Base-by-base conservation (phyloP, 1,140 invertebrate genomes). In the Streblospio benedicti region DNA sequence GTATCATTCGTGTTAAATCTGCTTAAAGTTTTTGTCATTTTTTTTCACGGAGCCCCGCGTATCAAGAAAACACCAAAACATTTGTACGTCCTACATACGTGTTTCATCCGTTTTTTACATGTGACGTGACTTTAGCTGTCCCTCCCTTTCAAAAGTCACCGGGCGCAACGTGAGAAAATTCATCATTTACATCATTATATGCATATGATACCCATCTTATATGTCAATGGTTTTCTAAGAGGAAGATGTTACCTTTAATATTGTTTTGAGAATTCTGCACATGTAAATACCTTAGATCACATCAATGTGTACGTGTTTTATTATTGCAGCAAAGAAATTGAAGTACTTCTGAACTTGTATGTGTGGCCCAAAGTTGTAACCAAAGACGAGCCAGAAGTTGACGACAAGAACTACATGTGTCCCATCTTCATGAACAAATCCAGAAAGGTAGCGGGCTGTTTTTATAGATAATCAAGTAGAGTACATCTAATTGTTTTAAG, bases 371-470 rank as follows among this genome's bases (percentile, higher is more conserved):
- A 55, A 33, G 65, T 66, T 3, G 38, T 45, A 54, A 56, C 6
- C 57, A n/a, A 4, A 4, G 2, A 30, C 5, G 25, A 28, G 35
- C 5, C 61, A 65, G 3, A 62, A 66, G 16, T 63, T 62, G 14
- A 59, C 55, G 47, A 57, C 35, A 51, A 54, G 31, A n/a, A 45
- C 47, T 16, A 59, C 52, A 18, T 66, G 23, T 69, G 71, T 59
- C 73, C 73, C 44, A 63, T 75, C 16, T 75, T 67, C 56, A 72
- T 73, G 67, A 75, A 73, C 57, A 75, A 23, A 31, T 32, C 53
- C 16, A 23, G 53, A 12, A 32, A 70, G 68, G 72, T 74, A 55
- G 49, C 54, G 38, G 1, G 28, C 32, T 50, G 5, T 25, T 49
- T 16, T 16, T 16, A 31, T 27, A 31, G 23, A 14, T 50, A 18